Percentiles rank a stretch among this genome's conserved stretches.
Evolutionary conservation across 1,140 invertebrate species (phyloP).

Genomic region (Drosophila kohkoa): DNA sequence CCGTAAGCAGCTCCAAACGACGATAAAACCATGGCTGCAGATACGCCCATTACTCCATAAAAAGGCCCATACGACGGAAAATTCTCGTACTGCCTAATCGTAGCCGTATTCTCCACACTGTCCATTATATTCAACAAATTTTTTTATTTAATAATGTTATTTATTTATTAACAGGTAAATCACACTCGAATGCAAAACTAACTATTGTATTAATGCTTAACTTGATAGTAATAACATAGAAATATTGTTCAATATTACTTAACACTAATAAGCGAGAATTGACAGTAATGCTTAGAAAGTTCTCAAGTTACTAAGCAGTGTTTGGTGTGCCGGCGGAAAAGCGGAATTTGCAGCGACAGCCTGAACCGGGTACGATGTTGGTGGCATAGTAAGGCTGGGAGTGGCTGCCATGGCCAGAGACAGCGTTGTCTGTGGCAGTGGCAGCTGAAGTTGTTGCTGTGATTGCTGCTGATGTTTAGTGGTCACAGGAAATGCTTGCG

Average conservation of each 20-base stretch:
- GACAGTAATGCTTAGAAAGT: conserved; percentile 42
- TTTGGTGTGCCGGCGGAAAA: conserved; percentile 65
- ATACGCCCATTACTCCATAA: conserved; percentile 99
- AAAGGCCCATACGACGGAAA: conserved; percentile 86
- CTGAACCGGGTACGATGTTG: conserved; percentile 23
- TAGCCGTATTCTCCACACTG: not conserved
- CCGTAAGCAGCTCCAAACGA: conserved; percentile 68
- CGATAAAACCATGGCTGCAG: conserved; percentile 96
- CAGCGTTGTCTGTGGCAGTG: conserved; percentile 27
- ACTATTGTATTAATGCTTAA: not conserved
- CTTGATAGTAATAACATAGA: not conserved
- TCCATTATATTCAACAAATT: not conserved
- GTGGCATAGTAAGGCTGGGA: conserved; percentile 50
- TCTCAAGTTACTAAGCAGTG: conserved; percentile 64
- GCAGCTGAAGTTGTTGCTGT: conserved; percentile 19
- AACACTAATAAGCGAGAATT: not conserved
- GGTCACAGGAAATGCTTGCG: conserved; percentile 30
- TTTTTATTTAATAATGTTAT: not conserved
- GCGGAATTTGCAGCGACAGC: conserved; percentile 13
- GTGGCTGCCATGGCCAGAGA: conserved; percentile 43
- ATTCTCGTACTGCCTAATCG: not conserved
- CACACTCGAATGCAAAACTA: conserved; percentile 26
- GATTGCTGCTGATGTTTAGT: conserved; percentile 33
- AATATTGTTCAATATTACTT: not conserved
- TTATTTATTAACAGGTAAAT: conserved; percentile 19